Conservation (phyloP, 1,140 invertebrate species). For the Anastatus disparis region DNA sequence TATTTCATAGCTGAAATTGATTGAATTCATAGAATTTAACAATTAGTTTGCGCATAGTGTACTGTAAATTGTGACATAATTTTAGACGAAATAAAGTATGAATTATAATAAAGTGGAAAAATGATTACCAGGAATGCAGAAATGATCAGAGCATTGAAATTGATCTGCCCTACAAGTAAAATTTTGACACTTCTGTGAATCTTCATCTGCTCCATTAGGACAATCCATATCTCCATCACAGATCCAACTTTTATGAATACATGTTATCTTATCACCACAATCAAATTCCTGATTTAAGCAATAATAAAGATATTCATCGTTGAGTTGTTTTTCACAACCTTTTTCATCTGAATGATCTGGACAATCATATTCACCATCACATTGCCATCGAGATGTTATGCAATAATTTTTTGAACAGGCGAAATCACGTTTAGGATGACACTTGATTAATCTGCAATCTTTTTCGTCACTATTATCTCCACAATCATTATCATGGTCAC, state of each 20-base stretch:
- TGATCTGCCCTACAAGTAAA: conserved; percentile 84
- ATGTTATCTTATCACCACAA: conserved; percentile 86
- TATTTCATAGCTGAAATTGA: too few relatives aligned
- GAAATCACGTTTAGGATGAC: conserved; percentile 76
- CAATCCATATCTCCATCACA: conserved; percentile 90
- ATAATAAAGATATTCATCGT: conserved; percentile 60
- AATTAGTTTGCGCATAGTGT: too few relatives aligned
- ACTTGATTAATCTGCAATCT: conserved; percentile 77
- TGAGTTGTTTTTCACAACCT: conserved; percentile 62
- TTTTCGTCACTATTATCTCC: conserved; percentile 84
- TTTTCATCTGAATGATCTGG: conserved; percentile 83
- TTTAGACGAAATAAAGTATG: too few relatives aligned
- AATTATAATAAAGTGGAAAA: neutral
- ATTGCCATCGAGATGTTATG: conserved; percentile 80
- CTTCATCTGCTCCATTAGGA: conserved; percentile 84
- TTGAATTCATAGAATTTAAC: too few relatives aligned
- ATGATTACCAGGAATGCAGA: conserved; percentile 75
- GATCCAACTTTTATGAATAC: conserved; percentile 85
- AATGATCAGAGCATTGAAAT: conserved; percentile 83
- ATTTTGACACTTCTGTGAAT: conserved; percentile 74
- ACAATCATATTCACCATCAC: conserved; percentile 89
- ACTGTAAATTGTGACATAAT: too few relatives aligned
- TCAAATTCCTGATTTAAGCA: conserved; percentile 82
- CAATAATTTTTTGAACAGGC: conserved; percentile 75
- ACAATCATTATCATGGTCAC: conserved; percentile 90